Base-by-base conservation (phyloP, 2,797 vertebrate genomes). In the Staurois parvus region DNA sequence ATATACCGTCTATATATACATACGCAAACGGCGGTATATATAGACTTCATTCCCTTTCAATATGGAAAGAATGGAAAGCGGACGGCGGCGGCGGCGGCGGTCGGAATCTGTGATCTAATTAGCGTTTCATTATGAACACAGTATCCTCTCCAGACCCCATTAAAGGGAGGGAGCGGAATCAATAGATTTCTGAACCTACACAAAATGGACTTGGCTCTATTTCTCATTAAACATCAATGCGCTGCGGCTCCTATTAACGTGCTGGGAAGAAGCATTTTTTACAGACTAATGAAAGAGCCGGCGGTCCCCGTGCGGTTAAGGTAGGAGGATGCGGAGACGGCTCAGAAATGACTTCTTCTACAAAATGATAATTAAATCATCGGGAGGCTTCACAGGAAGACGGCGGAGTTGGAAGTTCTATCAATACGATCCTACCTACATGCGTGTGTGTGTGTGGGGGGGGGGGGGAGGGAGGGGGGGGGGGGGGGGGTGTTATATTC, bases 201-300 rank as follows among this genome's bases (percentile, higher is more conserved):
- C 69, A 73, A 64, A 82, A 73, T 72, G 79, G 69, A 73, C 68
- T 73, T 37, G 62, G 73, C 42, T 42, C 45, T 42, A 29, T 62
- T 62, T 73, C 69, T 82, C 79, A 82, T 82, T 82, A 82, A 42
- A 72, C 69, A 82, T 73, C 79, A 82, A 79, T 79, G 77, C 52
- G 77, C 28, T 11, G 10, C 40, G 4, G 17, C 62, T 19, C 40
- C 5, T 42, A 68, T 69, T 79, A 79, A 52, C 30, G 77, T 69
- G 26, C 34, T 28, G 77, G 64, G 77, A 79, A 45, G 77, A 21
- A 45, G 45, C 9, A 42, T 30, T 37, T 29, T 45, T 78, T 48
- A 69, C 37, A 68, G 64, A 28, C 77, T 79, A 69, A 79, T 79
- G 77, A 79, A 79, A 69, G 45, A 34, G 64, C 77, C 64, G 32